phyloP scores from a whole-genome alignment of 2,113 vertebrate genomes.

The Campylomormyrus numenius region DNA sequence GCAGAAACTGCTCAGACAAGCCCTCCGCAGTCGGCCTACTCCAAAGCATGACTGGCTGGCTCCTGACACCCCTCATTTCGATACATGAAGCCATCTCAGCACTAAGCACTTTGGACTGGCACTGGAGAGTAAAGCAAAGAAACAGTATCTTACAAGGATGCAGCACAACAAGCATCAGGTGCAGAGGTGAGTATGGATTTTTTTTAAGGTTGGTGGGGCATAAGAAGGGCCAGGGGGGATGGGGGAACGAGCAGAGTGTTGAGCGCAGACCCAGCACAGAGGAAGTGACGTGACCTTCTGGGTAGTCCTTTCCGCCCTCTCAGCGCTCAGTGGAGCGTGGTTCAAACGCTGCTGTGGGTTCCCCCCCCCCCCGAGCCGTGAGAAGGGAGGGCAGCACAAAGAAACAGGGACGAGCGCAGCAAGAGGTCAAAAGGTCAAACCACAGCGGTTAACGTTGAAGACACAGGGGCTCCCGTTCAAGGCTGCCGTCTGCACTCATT shows the following conservation, averaged over 20 bases:
- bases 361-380: not conserved
- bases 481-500: not conserved
- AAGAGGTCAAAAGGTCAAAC: not conserved
- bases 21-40: not conserved
- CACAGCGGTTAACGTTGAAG: not conserved
- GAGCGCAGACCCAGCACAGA: not conserved
- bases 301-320: constrained; percentile 8
- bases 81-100: not conserved
- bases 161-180: not conserved
- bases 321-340: constrained; percentile 14
- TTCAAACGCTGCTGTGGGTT: not conserved
- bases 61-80: not conserved
- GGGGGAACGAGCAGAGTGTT: not conserved
- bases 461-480: not conserved
- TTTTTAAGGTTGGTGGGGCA: not conserved
- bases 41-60: not conserved
- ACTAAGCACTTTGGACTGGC: not conserved
- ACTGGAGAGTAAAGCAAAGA: not conserved
- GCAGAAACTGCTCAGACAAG: not conserved
- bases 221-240: not conserved
- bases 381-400: not conserved
- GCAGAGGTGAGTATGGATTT: not conserved
- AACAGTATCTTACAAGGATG: not conserved
- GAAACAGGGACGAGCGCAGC: not conserved
- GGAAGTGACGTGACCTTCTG: constrained; percentile 33